Evolutionary conservation across 2,113 vertebrate genomes (phyloP), one percentile per base, ranked within the genome.

Genomic region (Stegostoma tigrinum): DNA sequence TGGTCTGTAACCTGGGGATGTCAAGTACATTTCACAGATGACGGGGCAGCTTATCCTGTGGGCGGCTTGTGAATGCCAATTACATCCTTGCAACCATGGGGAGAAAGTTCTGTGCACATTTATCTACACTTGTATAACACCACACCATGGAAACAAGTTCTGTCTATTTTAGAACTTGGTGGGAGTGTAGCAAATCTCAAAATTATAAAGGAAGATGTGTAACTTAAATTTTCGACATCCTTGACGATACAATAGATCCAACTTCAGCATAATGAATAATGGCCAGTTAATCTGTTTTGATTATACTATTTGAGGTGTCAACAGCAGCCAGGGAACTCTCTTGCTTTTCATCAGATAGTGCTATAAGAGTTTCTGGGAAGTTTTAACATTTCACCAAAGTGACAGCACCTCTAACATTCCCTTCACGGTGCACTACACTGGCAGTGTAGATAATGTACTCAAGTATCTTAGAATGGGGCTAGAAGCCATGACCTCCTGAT

Each of bases 361-460:
- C 61, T 30, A 64, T 15, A 38, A 67, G 89, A 93, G 23, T 19
- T 38, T 67, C n/a, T n/a, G 17, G n/a, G 89, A 42, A 67, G 38
- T 93, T 66, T 93, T 66, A 93, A 93, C n/a, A 66, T 93, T 15
- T 93, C 89, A 93, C 66, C 89, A 6, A 67, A 93, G 66, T 23
- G 89, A 38, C 61, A 93, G 34, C 61, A 64, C 52, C 55, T 91
- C 30, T 64, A 91, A 34, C 55, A 93, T 93, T 67, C 61, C 89
- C 61, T 38, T 34, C 64, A n/a, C 21, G 38, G 3, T 64, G 38
- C 17, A 67, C 34, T 93, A 55, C n/a, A 91, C 15, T 64, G 55
- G 55, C 55, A 91, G 34, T 30, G 27, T 21, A 61, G 87, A 91
- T 91, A 91, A 91, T 19, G 30, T 64, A 55, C 87, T 91, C 87